Base-by-base conservation (phyloP, 2,797 vertebrate genomes). In the Emys orbicularis region DNA sequence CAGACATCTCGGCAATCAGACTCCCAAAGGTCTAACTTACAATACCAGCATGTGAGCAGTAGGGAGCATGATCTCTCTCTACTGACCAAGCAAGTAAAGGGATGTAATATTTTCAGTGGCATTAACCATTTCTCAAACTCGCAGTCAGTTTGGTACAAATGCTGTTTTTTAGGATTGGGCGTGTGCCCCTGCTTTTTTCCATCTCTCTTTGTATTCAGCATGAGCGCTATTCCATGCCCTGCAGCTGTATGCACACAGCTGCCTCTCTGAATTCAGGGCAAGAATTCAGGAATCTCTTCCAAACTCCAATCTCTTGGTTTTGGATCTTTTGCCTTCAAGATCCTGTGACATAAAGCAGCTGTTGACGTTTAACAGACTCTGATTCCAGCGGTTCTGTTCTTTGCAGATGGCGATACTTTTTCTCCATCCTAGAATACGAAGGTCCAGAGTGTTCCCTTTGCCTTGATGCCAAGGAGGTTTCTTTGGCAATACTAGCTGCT, bases 101-200 rank as follows among this genome's bases (percentile, higher is more conserved):
- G 10, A 15, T 18, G 50, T 84, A 16, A 52, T 31, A 77, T 41
- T 49, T 54, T 53, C 44, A 41, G 31, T 2, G 7, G 50, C 47
- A n/a, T 61, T 50, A 87, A 53, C 34, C 5, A 3, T 25, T 76
- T 81, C 74, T 37, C 54, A 50, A 23, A 44, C 80, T 82, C 54
- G 18, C 11, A 8, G 77, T 23, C 16, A 56, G n/a, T 52, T 61
- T 2, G 1, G 49, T 8, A 57, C 6, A 31, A 29, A 65, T 23
- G 53, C 80, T 12, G 2, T 0, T 27, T 1, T 6, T 49, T 0
- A 3, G 37, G 2, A 3, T 23, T 2, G 2, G 1, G 12, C 53
- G 61, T 49, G 29, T 53, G 84, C 25, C 61, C 54, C 77, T 2
- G 3, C 29, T 13, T 74, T 6, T 77, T 53, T 5, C 89, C 83